Conservation (phyloP, 2,888 invertebrate species). For the Podabrus alpinus region DNA sequence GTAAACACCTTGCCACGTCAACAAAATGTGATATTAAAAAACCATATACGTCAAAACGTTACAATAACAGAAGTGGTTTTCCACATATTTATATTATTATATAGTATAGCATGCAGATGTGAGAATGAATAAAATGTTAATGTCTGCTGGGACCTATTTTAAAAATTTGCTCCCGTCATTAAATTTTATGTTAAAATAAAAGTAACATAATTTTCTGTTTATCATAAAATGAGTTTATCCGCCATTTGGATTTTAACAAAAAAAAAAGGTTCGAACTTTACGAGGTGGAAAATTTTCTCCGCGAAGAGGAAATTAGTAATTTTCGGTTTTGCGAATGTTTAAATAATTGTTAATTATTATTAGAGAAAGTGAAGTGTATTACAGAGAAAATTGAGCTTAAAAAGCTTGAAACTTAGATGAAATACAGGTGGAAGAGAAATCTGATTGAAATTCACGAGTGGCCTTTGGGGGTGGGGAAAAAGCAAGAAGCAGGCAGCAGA, state of each 20-base stretch:
- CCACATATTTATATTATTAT: too few species aligned
- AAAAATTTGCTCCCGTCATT: neutral
- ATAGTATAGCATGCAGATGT: neutral
- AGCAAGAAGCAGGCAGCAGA: slow-evolving; percentile 37
- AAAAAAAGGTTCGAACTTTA: neutral
- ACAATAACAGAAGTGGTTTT: neutral
- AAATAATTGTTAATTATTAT: neutral
- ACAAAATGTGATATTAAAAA: neutral
- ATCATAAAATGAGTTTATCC: neutral
- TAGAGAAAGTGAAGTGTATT: neutral
- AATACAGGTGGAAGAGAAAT: slow-evolving; percentile 12
- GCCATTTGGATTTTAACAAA: neutral
- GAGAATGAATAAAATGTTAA: neutral
- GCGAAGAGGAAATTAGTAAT: neutral
- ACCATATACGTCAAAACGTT: neutral
- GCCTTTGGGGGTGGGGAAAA: slow-evolving; percentile 27
- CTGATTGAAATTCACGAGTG: slow-evolving; percentile 41
- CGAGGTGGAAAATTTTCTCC: neutral
- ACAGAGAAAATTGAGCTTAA: neutral
- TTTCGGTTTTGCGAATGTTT: neutral
- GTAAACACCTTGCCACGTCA: neutral
- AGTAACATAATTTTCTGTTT: neutral
- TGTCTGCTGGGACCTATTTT: neutral
- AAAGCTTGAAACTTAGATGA: slow-evolving; percentile 3
- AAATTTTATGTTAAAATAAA: neutral